Percentiles rank a stretch among this genome's conserved stretches.
Evolutionary conservation across 23 tunicate genomes (phyloP).

Genomic region (Trididemnum clinides): DNA sequence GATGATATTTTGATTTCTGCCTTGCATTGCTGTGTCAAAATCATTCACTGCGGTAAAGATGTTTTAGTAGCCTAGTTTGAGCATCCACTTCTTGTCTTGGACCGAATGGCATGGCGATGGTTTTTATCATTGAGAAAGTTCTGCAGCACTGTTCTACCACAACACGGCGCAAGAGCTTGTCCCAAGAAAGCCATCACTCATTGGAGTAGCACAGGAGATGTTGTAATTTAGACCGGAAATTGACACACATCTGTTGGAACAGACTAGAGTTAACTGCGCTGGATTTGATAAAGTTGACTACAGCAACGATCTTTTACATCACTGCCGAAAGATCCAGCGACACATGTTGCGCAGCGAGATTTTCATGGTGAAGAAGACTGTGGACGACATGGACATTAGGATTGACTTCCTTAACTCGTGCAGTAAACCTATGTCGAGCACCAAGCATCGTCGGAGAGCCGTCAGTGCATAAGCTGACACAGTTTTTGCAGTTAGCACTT

Average conservation of each 20-base stretch:
- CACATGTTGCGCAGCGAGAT: conserved; percentile 57
- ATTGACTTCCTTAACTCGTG: too few relatives aligned
- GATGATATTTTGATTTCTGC: conserved; percentile 57
- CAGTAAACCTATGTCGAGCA: too few relatives aligned
- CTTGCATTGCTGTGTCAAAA: conserved; percentile 39
- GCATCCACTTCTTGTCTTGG: conserved; percentile 56
- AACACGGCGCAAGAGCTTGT: conserved; percentile 57
- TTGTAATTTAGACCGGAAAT: conserved; percentile 50
- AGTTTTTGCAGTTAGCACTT: too few relatives aligned
- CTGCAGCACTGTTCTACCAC: conserved; percentile 61
- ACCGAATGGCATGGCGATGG: conserved; percentile 58
- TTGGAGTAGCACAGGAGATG: conserved; percentile 65
- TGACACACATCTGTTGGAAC: conserved; percentile 48
- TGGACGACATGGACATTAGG: too few relatives aligned
- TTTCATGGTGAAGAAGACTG: too few relatives aligned
- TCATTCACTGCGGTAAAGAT: conserved; percentile 21
- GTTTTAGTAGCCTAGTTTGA: conserved; percentile 35
- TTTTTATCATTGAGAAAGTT: conserved; percentile 64
- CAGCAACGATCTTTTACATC: conserved; percentile 59
- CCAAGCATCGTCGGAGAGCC: too few relatives aligned
- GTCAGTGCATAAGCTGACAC: too few relatives aligned
- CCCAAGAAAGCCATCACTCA: conserved; percentile 34
- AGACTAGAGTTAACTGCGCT: too few relatives aligned
- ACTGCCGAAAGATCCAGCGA: conserved; percentile 57
- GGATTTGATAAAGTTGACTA: conserved; percentile 62